Evolutionary conservation across 2,888 invertebrate genomes (phyloP).

Genomic region (Ennomos quercinarius): DNA sequence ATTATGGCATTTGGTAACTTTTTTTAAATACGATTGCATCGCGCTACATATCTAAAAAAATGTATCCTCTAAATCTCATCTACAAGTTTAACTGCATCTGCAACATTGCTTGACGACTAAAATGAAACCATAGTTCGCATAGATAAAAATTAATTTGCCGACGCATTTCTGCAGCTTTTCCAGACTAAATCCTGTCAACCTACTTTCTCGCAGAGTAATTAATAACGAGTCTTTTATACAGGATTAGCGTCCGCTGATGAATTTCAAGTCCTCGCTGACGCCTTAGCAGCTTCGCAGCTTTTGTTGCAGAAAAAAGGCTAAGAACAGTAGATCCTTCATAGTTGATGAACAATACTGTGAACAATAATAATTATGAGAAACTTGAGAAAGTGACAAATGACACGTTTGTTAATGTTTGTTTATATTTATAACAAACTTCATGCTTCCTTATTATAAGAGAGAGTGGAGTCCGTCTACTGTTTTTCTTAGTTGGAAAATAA

Average conservation of each 20-base stretch:
- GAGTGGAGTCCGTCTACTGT: no score
- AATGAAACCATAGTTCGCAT: no score
- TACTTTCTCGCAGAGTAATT: constrained; percentile 37
- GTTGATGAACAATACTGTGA: constrained; percentile 10
- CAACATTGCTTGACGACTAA: no score
- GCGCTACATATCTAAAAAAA: no score
- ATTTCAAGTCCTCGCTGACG: constrained; percentile 22
- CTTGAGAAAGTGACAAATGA: neutral
- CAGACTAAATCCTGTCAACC: constrained; percentile 28
- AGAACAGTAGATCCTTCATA: constrained; percentile 1
- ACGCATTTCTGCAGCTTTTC: constrained; percentile 24
- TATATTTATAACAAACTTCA: no score
- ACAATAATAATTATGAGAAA: constrained; percentile 4
- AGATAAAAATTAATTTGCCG: neutral
- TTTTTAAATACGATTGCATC: no score
- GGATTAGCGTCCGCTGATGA: constrained; percentile 35
- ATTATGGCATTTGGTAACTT: neutral
- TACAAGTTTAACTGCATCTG: no score
- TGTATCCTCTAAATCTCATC: no score
- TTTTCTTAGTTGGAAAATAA: no score
- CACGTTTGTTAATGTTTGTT: no score
- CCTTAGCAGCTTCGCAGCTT: constrained; percentile 20
- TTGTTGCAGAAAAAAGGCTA: constrained; percentile 18
- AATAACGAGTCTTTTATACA: constrained; percentile 37
- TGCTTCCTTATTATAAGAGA: no score